phyloP scores from a whole-genome alignment of 2,797 vertebrate species.

The Muscicapa striata region DNA sequence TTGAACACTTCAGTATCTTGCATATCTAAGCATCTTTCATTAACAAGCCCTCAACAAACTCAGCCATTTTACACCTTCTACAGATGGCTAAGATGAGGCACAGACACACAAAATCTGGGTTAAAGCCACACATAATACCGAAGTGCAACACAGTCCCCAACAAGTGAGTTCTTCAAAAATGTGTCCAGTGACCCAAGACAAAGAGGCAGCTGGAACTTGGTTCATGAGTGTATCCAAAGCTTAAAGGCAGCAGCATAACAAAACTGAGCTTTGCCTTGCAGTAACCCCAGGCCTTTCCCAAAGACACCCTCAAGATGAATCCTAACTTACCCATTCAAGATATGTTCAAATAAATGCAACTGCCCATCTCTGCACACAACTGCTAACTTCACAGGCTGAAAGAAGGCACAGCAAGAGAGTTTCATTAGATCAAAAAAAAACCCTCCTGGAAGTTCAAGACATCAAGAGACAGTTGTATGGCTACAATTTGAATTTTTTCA shows the following conservation, averaged over 20 bases:
- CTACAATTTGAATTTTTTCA: not conserved
- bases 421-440: not conserved
- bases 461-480: not conserved
- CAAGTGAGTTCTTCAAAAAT: not conserved
- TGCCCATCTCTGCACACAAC: conserved; percentile 96
- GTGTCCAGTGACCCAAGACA: not conserved
- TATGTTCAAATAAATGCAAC: conserved; percentile 96
- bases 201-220: not conserved
- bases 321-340: conserved; percentile 93
- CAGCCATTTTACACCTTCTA: not conserved
- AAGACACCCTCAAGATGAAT: not conserved
- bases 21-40: not conserved
- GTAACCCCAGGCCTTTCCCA: not conserved
- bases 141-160: not conserved
- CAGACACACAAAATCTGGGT: not conserved
- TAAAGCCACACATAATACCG: not conserved
- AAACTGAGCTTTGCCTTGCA: not conserved
- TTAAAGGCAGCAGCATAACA: not conserved
- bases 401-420: not conserved
- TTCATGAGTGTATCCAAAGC: not conserved
- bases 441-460: not conserved
- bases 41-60: not conserved
- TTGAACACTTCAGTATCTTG: not conserved
- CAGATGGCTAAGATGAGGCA: not conserved
- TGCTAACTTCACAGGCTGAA: conserved; percentile 91